Conservation (phyloP, 2,113 vertebrate species). For the Pavo muticus region DNA sequence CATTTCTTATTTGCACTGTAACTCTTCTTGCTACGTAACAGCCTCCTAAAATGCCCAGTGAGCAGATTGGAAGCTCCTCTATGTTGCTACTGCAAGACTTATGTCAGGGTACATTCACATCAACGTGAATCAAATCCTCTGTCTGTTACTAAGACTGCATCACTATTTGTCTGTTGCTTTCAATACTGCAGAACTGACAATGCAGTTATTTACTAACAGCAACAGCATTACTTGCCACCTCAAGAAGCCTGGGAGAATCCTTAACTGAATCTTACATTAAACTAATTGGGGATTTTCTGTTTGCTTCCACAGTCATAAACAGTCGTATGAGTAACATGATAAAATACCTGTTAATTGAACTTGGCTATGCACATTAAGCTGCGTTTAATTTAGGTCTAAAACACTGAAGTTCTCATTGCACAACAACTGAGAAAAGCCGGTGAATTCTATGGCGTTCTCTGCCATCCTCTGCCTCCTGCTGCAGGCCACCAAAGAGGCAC, state of each 20-base stretch:
- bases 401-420: neutral
- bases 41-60: neutral
- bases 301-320: neutral
- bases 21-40: neutral
- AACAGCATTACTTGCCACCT: neutral
- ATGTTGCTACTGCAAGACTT: neutral
- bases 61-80: neutral
- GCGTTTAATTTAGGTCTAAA: neutral
- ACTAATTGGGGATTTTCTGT: neutral
- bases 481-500: neutral
- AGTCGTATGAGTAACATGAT: neutral
- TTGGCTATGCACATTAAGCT: neutral
- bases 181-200: neutral
- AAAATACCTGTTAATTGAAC: neutral
- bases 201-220: neutral
- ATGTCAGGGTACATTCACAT: neutral
- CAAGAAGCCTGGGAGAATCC: neutral
- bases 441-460: fast-evolving
- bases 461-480: neutral
- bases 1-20: neutral
- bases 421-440: neutral
- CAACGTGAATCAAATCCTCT: neutral
- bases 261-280: neutral
- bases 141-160: neutral
- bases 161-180: neutral